phyloP scores from a whole-genome alignment of 2,113 vertebrate species.

The Raja brachyura region DNA sequence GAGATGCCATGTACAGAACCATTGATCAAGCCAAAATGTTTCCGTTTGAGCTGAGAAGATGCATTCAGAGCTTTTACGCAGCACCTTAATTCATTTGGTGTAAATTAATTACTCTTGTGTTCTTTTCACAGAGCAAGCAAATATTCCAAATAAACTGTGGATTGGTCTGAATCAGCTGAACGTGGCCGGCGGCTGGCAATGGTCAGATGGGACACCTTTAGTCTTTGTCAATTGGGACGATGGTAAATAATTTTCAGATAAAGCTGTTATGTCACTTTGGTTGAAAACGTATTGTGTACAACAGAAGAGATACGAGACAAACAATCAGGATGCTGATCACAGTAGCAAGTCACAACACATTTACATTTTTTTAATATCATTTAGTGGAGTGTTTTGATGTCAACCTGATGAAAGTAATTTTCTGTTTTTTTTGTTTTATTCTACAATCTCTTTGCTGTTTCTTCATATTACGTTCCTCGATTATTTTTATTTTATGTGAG shows the following conservation, averaged over 20 bases:
- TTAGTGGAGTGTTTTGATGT: background rate
- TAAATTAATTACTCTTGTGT: background rate
- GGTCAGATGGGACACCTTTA: conserved; percentile 82
- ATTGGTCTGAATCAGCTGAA: conserved; percentile 88
- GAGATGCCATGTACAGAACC: background rate
- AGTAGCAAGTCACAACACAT: background rate
- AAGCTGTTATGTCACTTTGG: background rate
- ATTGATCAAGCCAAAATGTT: background rate
- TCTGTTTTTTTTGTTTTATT: background rate
- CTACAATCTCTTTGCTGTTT: background rate
- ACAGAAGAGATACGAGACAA: background rate
- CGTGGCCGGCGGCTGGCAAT: conserved; percentile 81
- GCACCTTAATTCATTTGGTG: background rate
- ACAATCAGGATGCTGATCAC: background rate
- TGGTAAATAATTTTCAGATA: conserved; percentile 54
- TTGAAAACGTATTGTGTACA: too few species aligned
- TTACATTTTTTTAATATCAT: background rate
- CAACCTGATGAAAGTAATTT: background rate
- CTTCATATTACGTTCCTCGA: background rate
- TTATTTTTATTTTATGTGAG: background rate
- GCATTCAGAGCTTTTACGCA: background rate
- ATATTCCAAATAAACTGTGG: conserved; percentile 72
- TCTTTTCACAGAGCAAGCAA: conserved; percentile 38
- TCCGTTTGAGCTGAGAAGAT: background rate
- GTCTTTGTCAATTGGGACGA: conserved; percentile 71